Base-by-base conservation (phyloP, 2,797 vertebrate genomes). In the Erithacus rubecula region DNA sequence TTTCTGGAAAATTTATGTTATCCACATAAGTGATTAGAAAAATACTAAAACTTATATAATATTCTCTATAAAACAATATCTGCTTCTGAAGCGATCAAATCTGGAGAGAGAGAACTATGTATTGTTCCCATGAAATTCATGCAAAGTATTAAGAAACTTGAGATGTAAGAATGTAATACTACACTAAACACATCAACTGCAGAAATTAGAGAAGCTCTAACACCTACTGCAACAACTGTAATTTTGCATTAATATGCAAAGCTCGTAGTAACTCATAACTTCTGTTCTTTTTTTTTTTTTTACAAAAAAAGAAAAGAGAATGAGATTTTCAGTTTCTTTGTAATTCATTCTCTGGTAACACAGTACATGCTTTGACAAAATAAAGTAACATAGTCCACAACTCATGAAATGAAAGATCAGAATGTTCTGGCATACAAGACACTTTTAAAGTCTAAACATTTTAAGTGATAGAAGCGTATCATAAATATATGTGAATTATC, bases 41-140 rank as follows among this genome's bases (percentile, higher is more conserved):
- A 91, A 56, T 24, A 69, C 22, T 77, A 22, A 0, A 2, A 55
- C 55, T 89, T 52, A 11, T 41, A 12, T 32, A 36, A 71, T 62
- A 71, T 13, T 65, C 6, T 67, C 53, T 93, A 7, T 34, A 80
- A 74, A 80, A 39, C 12, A 78, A 39, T 27, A 43, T 87, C 34
- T 32, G 69, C 37, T 91, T 90, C 79, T 51, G 72, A 94, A 88
- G 49, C 63, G 65, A 34, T 59, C 39, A 69, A 60, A 56, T 67
- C 29, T 83, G 44, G 69, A 91, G 69, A 71, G 47, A 74, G n/a
- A 85, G 76, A 86, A 49, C n/a, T 43, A 23, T 43, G 75, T 91
- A 91, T 72, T 55, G 89, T 91, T 97, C 88, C 93, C 94, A 97
- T 97, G 92, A 96, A 95, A 83, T 97, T 96, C 89, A 96, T 75